Conservation (phyloP, 2,113 vertebrate species). For the Casuarius casuarius region DNA sequence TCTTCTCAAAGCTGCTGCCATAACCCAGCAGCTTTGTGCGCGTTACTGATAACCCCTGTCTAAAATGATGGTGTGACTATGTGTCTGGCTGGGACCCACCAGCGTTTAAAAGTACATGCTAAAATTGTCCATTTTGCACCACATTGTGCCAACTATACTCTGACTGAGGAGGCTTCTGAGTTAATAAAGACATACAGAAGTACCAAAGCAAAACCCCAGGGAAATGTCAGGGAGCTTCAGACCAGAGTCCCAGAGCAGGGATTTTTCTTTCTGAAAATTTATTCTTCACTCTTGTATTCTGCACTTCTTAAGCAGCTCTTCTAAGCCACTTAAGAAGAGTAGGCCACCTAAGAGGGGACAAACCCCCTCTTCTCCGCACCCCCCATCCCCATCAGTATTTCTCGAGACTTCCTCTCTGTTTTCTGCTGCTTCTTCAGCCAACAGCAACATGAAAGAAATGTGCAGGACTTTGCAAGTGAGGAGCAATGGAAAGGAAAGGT, state of each 20-base stretch:
- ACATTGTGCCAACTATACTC: neutral
- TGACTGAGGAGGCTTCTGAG: neutral
- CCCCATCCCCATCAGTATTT: neutral
- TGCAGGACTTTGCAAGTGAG: neutral
- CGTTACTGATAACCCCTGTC: neutral
- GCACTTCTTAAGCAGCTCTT: neutral
- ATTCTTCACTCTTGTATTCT: neutral
- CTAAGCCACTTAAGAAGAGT: neutral
- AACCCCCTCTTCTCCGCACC: neutral
- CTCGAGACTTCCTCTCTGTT: neutral
- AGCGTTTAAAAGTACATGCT: neutral
- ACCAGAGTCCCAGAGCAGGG: neutral
- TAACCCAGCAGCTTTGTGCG: constrained; percentile 10
- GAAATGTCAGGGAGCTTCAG: neutral
- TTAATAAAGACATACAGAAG: neutral
- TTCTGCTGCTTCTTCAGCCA: neutral
- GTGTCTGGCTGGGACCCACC: constrained; percentile 2
- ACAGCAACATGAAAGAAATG: neutral
- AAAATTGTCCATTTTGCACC: neutral
- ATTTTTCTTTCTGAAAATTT: neutral
- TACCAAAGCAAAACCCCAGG: neutral
- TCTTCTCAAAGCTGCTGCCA: neutral
- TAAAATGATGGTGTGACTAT: constrained; percentile 11
- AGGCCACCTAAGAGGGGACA: neutral
- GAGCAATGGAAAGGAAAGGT: neutral